phyloP scores from a whole-genome alignment of 2,797 vertebrate genomes.

The Enteromius trimaculatus region DNA sequence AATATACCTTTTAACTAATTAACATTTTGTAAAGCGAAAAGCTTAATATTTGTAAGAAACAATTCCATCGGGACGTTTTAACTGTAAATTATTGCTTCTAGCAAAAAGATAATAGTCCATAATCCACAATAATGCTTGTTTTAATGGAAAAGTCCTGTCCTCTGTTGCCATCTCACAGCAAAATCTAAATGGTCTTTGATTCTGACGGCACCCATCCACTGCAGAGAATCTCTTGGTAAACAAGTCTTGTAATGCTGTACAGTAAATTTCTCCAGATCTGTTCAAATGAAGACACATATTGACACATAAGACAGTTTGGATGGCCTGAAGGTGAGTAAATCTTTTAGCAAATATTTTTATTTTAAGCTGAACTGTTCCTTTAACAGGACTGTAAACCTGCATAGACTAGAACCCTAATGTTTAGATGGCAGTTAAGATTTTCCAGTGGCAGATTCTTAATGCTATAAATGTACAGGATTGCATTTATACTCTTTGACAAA shows the following conservation, averaged over 20 bases:
- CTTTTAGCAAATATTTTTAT: neutral
- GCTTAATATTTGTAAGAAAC: neutral
- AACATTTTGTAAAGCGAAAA: neutral
- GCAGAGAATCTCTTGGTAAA: neutral
- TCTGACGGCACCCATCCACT: neutral
- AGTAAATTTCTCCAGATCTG: neutral
- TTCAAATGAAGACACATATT: neutral
- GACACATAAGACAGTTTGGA: neutral
- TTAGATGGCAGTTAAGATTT: neutral
- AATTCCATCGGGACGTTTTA: neutral
- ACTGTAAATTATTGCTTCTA: neutral
- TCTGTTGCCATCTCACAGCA: neutral
- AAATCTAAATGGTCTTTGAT: neutral
- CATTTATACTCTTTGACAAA: neutral
- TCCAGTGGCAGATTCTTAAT: neutral
- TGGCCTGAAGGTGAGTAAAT: neutral
- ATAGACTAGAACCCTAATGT: neutral
- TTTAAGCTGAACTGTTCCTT: neutral
- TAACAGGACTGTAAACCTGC: neutral
- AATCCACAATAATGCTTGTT: neutral
- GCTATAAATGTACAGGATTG: neutral
- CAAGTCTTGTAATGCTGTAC: neutral
- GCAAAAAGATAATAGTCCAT: neutral
- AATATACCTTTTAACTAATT: neutral
- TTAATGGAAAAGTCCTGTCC: neutral